phyloP scores from a whole-genome alignment of 1,140 invertebrate species.

The Orchesella cincta region DNA sequence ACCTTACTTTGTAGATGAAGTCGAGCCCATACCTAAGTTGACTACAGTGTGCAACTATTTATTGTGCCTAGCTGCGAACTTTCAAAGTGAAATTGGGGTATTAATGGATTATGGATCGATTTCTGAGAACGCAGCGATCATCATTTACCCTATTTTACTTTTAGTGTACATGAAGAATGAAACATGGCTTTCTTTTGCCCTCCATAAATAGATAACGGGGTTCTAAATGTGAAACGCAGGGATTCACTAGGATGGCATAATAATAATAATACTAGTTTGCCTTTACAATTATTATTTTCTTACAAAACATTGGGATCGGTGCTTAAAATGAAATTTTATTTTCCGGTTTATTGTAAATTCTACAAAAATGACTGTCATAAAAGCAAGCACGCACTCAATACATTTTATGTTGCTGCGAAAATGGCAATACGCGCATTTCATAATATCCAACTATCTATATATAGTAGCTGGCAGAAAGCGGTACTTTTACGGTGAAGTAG shows the following conservation, averaged over 20 bases:
- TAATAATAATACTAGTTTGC: too few species aligned
- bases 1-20: background rate
- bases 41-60: background rate
- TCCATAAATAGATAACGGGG: too few species aligned
- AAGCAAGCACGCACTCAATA: too few species aligned
- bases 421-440: too few species aligned
- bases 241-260: too few species aligned
- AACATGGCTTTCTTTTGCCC: background rate
- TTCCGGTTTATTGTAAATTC: background rate
- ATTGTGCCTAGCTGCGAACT: background rate
- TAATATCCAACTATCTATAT: too few species aligned
- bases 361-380: background rate
- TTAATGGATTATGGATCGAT: slow-evolving; percentile 19
- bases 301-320: too few species aligned
- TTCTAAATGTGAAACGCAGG: too few species aligned
- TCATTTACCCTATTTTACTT: too few species aligned
- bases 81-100: slow-evolving; percentile 17
- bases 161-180: background rate
- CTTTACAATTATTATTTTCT: too few species aligned
- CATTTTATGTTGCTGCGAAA: too few species aligned
- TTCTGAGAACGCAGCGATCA: background rate
- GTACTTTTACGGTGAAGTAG: background rate
- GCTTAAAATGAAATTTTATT: background rate
- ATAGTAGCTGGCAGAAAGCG: background rate
- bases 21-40: background rate